Evolutionary conservation across 2,113 vertebrate species (phyloP), one percentile per base, ranked within the genome.

Genomic region (Hydrochoerus hydrochaeris): DNA sequence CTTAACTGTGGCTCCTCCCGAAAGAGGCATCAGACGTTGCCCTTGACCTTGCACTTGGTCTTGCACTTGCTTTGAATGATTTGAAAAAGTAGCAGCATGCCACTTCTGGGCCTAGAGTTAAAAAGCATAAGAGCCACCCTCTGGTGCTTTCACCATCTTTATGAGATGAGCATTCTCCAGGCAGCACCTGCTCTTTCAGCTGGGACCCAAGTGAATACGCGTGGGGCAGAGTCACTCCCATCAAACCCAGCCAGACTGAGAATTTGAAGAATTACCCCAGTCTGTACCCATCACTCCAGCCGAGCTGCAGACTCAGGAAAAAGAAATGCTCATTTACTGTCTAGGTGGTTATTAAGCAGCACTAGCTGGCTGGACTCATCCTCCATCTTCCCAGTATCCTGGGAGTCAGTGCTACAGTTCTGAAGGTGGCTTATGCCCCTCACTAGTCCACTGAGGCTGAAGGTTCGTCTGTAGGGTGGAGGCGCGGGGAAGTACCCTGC

Each of bases 41-140:
- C 85, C 77, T 94, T 91, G 62, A 82, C 57, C 78, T 78, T 60
- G 84, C 30, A 6, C 84, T 84, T 75, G 92, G 77, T 38, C 67
- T 62, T 58, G 24, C 5, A 41, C 17, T 88, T 30, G 41, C 73
- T 83, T 85, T 82, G 92, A 86, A 44, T 95, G 63, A 80, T 52
- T 46, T 54, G 85, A 84, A 20, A 5, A 71, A 52, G 12, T 38
- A 49, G 49, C 60, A 63, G 9, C 46, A 52, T 46, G 71, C 78
- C 89, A 83, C 41, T 60, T 85, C 60, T 30, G 41, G 83, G 54
- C 16, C 1, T 19, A 22, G 20, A 38, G 14, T 75, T 69, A 52
- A 62, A 89, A 91, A 49, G 49, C 8, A 26, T 1, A 28, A 22
- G 60, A 67, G 26, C 67, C 77, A 32, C 20, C 67, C 19, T 63